Conservation (phyloP, 2,888 invertebrate genomes). For the Sesia apiformis region DNA sequence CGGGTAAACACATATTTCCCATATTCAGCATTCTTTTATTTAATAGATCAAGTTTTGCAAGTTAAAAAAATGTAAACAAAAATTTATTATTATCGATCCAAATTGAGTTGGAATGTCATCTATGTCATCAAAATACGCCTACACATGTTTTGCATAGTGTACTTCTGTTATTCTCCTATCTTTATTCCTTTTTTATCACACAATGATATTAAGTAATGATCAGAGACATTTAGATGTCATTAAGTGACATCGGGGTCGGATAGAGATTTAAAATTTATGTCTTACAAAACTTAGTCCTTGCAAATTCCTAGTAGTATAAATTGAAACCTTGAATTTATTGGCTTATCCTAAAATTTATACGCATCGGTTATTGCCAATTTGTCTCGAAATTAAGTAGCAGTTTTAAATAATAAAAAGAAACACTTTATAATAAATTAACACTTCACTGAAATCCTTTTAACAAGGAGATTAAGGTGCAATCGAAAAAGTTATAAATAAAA, state of each 20-base stretch:
- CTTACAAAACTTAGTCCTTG: constrained; percentile 13
- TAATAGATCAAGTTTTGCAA: neutral
- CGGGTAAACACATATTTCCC: neutral
- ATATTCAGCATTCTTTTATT: neutral
- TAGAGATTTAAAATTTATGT: constrained; percentile 6
- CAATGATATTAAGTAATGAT: constrained; percentile 1
- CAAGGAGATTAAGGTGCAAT: constrained; percentile 5
- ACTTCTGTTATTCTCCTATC: neutral
- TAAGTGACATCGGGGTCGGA: constrained; percentile 15
- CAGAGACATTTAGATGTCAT: constrained; percentile 13
- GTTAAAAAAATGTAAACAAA: neutral
- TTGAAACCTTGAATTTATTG: constrained; percentile 7
- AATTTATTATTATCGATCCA: neutral
- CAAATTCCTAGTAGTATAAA: constrained; percentile 9
- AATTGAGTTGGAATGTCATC: neutral
- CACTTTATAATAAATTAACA: constrained; percentile 9
- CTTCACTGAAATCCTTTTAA: constrained; percentile 15
- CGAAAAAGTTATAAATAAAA: neutral
- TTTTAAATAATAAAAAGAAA: neutral
- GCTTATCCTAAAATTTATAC: neutral
- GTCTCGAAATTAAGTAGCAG: neutral
- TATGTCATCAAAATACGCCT: neutral
- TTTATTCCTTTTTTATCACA: neutral
- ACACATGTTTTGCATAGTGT: neutral
- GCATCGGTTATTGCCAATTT: neutral